These are phyloP conservation scores for Rhea pennata DNA, from an alignment of 2,113 vertebrate genomes.

Conservation along the genomic window DNA sequence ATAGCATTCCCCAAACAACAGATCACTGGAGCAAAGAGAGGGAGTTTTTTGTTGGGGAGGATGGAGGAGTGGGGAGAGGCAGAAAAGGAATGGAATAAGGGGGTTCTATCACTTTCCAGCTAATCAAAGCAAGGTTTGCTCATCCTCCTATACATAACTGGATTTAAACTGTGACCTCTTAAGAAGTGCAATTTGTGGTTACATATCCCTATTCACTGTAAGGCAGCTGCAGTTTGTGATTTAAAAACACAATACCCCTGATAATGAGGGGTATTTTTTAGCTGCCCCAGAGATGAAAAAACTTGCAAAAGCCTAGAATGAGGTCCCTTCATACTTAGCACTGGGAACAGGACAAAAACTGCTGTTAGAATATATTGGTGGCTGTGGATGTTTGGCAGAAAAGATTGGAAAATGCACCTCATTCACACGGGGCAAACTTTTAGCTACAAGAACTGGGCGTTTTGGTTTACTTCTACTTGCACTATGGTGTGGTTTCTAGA, in stretches of 20 bases:
- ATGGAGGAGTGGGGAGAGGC: not conserved
- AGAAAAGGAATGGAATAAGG: conserved; percentile 1
- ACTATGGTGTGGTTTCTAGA: not conserved
- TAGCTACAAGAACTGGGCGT: not conserved
- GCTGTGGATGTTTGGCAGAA: not conserved
- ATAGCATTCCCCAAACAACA: conserved; percentile 41
- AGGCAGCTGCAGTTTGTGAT: conserved; percentile 34
- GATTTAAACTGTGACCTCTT: conserved; percentile 55
- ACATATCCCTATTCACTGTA: conserved; percentile 6
- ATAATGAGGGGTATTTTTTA: conserved; percentile 27
- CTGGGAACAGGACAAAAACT: not conserved
- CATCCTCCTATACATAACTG: not conserved
- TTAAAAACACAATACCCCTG: conserved; percentile 34
- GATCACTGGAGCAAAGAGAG: conserved; percentile 60
- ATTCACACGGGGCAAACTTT: not conserved
- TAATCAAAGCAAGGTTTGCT: conserved; percentile 42
- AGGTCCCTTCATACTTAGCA: not conserved
- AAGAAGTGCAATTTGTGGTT: not conserved
- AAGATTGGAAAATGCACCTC: not conserved
- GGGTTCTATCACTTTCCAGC: not conserved
- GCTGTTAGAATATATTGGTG: not conserved
- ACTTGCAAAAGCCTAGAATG: not conserved
- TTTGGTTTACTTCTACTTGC: conserved; percentile 3
- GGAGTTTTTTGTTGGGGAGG: not conserved
- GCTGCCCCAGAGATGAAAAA: not conserved